These are phyloP conservation scores for Dissostichus mawsoni DNA, from an alignment of 2,113 vertebrate species.

Conservation along the genomic window DNA sequence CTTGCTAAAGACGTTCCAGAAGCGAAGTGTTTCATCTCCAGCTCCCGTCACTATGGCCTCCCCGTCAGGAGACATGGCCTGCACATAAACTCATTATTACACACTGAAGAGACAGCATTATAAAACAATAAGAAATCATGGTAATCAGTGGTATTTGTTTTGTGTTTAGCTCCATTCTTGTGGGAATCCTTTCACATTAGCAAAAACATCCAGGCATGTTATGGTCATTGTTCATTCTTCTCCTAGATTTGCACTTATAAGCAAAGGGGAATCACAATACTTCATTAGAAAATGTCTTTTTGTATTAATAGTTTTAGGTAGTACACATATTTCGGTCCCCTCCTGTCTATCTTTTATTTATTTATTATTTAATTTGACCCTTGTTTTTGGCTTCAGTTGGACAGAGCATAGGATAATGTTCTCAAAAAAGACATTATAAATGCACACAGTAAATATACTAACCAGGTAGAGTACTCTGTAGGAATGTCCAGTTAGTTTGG, in stretches of 20 bases:
- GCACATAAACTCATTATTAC: slow-evolving; percentile 1
- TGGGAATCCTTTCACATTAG: background rate
- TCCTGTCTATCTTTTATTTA: background rate
- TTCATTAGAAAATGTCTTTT: background rate
- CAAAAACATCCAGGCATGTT: background rate
- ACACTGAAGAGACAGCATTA: background rate
- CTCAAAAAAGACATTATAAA: background rate
- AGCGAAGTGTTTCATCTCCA: slow-evolving; percentile 95
- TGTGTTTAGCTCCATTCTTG: slow-evolving; percentile 10
- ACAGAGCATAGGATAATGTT: background rate
- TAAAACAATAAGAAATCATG: background rate
- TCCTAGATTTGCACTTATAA: background rate
- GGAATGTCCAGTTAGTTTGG: slow-evolving; percentile 97
- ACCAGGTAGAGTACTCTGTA: slow-evolving; percentile 98
- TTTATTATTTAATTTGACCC: background rate
- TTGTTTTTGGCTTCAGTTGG: background rate
- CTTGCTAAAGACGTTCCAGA: slow-evolving; percentile 99
- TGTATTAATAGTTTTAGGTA: too few relatives aligned
- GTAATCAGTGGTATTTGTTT: background rate
- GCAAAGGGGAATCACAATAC: background rate
- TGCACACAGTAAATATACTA: slow-evolving; percentile 34
- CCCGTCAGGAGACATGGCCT: slow-evolving; percentile 99
- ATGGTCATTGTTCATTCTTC: background rate
- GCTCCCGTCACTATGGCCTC: slow-evolving; percentile 98
- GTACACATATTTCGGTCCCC: too few relatives aligned